Evolutionary conservation across 1,140 invertebrate genomes (phyloP).

Genomic region (Triops cancriformis): DNA sequence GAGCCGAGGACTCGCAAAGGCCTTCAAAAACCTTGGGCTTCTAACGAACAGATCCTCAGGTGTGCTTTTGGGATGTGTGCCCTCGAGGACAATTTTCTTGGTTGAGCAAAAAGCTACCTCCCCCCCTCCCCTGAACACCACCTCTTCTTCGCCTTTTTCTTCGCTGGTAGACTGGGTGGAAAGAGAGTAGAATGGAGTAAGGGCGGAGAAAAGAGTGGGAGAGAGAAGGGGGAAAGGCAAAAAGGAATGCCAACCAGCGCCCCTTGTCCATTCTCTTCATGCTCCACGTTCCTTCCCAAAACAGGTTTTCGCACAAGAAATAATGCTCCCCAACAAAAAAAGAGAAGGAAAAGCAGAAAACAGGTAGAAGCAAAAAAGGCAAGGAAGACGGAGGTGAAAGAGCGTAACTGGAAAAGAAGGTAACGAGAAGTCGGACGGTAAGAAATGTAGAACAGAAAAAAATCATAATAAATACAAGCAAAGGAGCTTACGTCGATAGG

Average conservation of each 20-base stretch:
- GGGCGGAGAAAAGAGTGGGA: not conserved
- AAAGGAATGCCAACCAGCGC: not conserved
- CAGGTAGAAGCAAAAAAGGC: too few relatives aligned
- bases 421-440: too few relatives aligned
- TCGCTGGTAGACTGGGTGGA: too few relatives aligned
- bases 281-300: not conserved
- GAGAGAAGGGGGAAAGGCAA: not conserved
- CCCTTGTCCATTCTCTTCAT: not conserved
- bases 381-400: not conserved
- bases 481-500: too few relatives aligned
- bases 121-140: not conserved
- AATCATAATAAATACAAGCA: too few relatives aligned
- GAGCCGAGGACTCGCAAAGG: not conserved
- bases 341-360: not conserved
- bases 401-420: too few relatives aligned
- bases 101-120: not conserved
- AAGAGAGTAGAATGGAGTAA: too few relatives aligned
- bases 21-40: not conserved
- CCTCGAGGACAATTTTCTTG: not conserved
- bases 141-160: too few relatives aligned
- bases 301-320: not conserved
- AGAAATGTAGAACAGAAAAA: too few relatives aligned
- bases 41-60: slow-evolving; percentile 1
- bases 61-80: not conserved
- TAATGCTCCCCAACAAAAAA: not conserved